phyloP scores from a whole-genome alignment of 2,888 invertebrate genomes.

The Choreutis nemorana region DNA sequence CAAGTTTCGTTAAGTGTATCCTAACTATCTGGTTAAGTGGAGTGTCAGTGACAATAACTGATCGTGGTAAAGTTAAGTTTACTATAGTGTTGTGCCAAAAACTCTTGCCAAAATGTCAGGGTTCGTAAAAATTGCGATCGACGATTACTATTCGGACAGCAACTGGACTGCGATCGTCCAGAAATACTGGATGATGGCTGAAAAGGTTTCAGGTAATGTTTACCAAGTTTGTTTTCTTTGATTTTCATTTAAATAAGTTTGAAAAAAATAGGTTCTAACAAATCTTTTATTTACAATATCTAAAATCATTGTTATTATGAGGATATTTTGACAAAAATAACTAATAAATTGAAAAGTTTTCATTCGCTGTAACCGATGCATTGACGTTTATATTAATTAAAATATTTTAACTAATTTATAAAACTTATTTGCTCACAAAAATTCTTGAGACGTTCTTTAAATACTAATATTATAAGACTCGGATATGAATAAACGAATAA shows the following conservation, averaged over 20 bases:
- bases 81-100: conserved; percentile 15
- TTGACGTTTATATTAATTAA: too few relatives aligned
- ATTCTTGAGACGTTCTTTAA: too few relatives aligned
- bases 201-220: conserved; percentile 74
- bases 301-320: too few relatives aligned
- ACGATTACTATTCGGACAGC: conserved; percentile 69
- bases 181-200: conserved; percentile 75
- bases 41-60: conserved; percentile 22
- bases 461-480: too few relatives aligned
- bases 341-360: too few relatives aligned
- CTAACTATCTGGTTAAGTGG: conserved; percentile 29
- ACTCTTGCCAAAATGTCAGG: conserved; percentile 59
- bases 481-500: too few relatives aligned
- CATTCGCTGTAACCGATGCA: too few relatives aligned
- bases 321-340: too few relatives aligned
- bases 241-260: neutral
- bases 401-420: too few relatives aligned
- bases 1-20: conserved; percentile 17
- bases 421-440: too few relatives aligned
- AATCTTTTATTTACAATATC: neutral
- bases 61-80: conserved; percentile 1
- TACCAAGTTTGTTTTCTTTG: neutral
- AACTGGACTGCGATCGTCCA: conserved; percentile 72
- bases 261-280: neutral
- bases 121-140: conserved; percentile 72